These are phyloP conservation scores for Gonocerus acuteangulatus DNA, from an alignment of 2,888 invertebrate genomes.

Conservation along the genomic window DNA sequence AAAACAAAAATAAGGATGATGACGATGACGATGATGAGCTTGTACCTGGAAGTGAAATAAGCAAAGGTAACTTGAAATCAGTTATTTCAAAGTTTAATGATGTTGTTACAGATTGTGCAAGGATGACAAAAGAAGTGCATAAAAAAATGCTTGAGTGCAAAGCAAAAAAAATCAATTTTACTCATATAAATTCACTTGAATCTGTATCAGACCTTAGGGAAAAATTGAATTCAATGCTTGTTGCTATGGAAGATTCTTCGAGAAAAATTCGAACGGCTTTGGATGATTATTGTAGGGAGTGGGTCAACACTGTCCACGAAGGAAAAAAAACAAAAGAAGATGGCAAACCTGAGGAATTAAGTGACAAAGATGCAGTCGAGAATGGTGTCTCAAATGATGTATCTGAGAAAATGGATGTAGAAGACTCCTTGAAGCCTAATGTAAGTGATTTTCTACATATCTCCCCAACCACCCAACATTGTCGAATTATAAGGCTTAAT, in stretches of 20 bases:
- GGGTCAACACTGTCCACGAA: background rate
- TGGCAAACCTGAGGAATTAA: background rate
- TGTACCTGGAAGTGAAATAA: background rate
- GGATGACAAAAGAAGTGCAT: slow-evolving; percentile 7
- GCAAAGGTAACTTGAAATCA: background rate
- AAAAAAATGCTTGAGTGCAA: slow-evolving; percentile 16
- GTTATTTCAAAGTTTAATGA: background rate
- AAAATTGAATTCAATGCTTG: slow-evolving; percentile 4
- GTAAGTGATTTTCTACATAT: no score
- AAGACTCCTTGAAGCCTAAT: no score
- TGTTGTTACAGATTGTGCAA: slow-evolving; percentile 1
- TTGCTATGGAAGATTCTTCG: background rate
- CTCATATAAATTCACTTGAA: background rate
- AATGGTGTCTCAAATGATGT: background rate
- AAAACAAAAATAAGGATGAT: background rate
- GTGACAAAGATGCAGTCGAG: background rate
- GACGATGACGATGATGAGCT: background rate
- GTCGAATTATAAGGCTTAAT: no score
- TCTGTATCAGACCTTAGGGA: background rate
- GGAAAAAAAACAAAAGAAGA: background rate
- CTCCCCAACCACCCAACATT: no score
- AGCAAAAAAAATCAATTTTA: slow-evolving; percentile 5
- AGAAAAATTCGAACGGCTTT: background rate
- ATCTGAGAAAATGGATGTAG: background rate
- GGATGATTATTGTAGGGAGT: background rate